phyloP scores from a whole-genome alignment of 1,140 invertebrate genomes.

The Apis mellifera region Amel_HAv3.1 CM009936.2:15462501-15463000 shows the following conservation, averaged over 20 bases:
- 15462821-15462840: not conserved
- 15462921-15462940: slow-evolving; percentile 77
- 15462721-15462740: not conserved
- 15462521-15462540: not conserved
- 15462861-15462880: slow-evolving; percentile 3
- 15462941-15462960: slow-evolving; percentile 80
- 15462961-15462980: slow-evolving; percentile 80
- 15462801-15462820: not conserved
- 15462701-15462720: not conserved
- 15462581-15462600: not conserved
- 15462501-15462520: not conserved
- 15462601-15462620: not conserved
- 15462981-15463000: slow-evolving; percentile 68
- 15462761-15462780: not conserved
- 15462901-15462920: slow-evolving; percentile 63
- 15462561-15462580: too few relatives aligned
- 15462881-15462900: slow-evolving; percentile 44
- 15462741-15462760: not conserved
- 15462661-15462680: not conserved
- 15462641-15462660: not conserved
- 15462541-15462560: not conserved
- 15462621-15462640: not conserved
- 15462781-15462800: not conserved
- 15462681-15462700: not conserved
- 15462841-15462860: slow-evolving; percentile 8